Evolutionary conservation across 1,140 invertebrate genomes (phyloP), one percentile per base, ranked within the genome.

Genomic region (Daktulosphaira vitifoliae): DNA sequence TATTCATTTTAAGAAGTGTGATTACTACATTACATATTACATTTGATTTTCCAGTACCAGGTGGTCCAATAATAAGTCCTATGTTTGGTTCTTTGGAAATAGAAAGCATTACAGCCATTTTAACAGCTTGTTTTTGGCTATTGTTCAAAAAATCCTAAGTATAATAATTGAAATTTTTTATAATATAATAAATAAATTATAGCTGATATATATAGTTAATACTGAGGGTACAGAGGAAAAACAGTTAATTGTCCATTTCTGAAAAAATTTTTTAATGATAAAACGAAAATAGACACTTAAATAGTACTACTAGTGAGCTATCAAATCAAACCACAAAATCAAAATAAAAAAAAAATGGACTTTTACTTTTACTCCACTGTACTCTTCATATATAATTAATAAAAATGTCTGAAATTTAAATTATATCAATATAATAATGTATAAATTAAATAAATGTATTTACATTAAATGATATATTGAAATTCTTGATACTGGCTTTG

Each of bases 11-110:
- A 16, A 62, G 42, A 15, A 62, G 29, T 15, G 18, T 48, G 20
- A 33, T 20, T 26, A 62, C 18, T 29, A 62, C 46, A 62, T 46
- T 33, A 48, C 42, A 62, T 1, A 62, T 62, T 2, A 62, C 56
- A 48, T 29, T 62, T 22, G 56, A 46, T 48, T 62, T 62, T 2
- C 56, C 56, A 23, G 56, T 62, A 1, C 56, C 56, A 8, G 56
- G 56, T 16, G 56, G 56, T 62, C 56, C 56, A 62, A 62, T 62
- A 48, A 62, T 62, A 2, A 62, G 26, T 46, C 56, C 56, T 1
- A 62, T 16, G 29, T 62, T 62, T 9, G 56, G 56, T 20, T 62
- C 25, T 22, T 26, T 22, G 16, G 56, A 20, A 20, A 15, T 29
- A 22, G 39, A 62, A 62, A 62, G 26, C 20, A 39, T 29, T 26